Evolutionary conservation across 2,113 vertebrate species (phyloP).

Genomic region (Semnornis frantzii): DNA sequence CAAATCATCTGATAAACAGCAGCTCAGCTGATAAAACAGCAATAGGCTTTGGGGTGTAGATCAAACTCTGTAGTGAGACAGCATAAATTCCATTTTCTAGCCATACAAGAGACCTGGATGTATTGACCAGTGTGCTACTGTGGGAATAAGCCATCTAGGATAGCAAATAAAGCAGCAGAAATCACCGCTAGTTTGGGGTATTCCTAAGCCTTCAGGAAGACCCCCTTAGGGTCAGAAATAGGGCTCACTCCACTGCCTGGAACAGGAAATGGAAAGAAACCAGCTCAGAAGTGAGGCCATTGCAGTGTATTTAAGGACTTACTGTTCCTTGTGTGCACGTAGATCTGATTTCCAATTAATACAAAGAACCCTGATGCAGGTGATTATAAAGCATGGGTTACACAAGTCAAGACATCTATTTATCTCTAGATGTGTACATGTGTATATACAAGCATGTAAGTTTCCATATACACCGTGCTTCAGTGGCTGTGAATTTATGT

Average conservation of each 20-base stretch:
- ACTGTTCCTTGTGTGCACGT: neutral
- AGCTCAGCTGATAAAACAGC: neutral
- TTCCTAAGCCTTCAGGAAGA: neutral
- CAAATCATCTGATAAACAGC: neutral
- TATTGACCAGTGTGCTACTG: accelerated
- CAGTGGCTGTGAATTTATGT: no score
- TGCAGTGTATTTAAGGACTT: neutral
- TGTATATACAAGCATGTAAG: neutral
- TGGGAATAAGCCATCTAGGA: neutral
- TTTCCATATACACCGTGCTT: neutral
- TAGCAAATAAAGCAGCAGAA: neutral
- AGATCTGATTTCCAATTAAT: neutral
- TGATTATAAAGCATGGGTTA: neutral
- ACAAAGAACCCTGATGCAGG: neutral
- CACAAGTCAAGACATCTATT: neutral
- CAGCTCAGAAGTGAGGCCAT: neutral
- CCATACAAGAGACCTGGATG: neutral
- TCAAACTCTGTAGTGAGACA: neutral
- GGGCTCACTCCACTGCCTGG: neutral
- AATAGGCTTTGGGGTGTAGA: neutral
- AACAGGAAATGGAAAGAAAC: neutral
- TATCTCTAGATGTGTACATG: neutral
- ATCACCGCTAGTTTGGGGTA: neutral
- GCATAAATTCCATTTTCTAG: neutral
- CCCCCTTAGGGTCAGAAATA: neutral